Evolutionary conservation across 1,140 invertebrate genomes (phyloP).

Genomic region (Cotesia typhae): DNA sequence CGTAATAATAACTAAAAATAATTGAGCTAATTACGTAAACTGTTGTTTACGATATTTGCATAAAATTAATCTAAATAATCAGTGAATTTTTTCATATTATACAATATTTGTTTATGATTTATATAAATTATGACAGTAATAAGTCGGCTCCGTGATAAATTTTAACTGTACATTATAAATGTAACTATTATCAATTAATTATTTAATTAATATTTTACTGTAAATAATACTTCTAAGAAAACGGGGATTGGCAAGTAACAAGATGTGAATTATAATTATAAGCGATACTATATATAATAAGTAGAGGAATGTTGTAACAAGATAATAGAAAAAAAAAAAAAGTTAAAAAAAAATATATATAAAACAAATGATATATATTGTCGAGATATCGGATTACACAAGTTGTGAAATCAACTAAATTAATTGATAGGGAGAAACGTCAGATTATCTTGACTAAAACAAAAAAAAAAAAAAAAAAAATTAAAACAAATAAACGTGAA

Average conservation of each 20-base stretch:
- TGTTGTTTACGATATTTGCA: no score
- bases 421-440: not conserved
- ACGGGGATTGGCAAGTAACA: constrained; percentile 29
- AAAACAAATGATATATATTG: not conserved
- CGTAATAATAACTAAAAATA: no score
- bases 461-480: constrained; percentile 5
- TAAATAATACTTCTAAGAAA: constrained; percentile 41
- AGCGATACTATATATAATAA: constrained; percentile 8
- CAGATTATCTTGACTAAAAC: not conserved
- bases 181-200: no score
- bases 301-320: constrained; percentile 14
- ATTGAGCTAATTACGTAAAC: no score
- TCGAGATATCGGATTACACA: constrained; percentile 1
- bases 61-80: no score
- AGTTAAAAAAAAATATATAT: constrained; percentile 14
- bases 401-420: not conserved
- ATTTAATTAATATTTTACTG: constrained; percentile 40
- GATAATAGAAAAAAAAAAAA: no score
- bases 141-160: constrained; percentile 35
- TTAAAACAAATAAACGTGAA: not conserved
- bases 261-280: not conserved
- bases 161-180: constrained; percentile 44
- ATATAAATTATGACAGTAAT: not conserved
- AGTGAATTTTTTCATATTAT: not conserved
- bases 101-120: not conserved